Conservation (phyloP, 2,888 invertebrate species). For the Cheiracanthium punctorium region DNA sequence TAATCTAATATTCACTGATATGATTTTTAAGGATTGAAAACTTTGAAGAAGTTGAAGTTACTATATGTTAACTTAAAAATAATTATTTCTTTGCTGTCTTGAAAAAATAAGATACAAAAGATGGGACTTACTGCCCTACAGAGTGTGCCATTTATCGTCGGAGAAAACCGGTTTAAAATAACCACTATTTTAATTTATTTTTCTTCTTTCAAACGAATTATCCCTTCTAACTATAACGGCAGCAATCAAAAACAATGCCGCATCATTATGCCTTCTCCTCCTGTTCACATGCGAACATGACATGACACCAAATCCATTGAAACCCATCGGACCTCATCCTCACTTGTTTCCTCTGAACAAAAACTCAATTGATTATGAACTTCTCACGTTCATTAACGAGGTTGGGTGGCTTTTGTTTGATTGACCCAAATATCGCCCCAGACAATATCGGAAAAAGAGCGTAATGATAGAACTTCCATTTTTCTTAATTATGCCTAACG, state of each 20-base stretch:
- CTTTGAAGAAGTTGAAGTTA: no score
- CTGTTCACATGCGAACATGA: background rate
- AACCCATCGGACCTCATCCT: conserved; percentile 10
- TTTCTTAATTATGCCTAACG: conserved; percentile 8
- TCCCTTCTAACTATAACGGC: background rate
- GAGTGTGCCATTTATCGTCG: no score
- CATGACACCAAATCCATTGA: conserved; percentile 27
- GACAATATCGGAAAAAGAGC: background rate
- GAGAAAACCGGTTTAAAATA: no score
- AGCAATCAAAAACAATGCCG: background rate
- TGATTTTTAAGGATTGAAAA: no score
- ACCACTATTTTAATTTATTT: no score
- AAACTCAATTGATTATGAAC: background rate
- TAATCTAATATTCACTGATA: no score
- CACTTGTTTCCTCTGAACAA: background rate
- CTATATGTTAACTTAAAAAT: no score
- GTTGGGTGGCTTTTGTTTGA: background rate
- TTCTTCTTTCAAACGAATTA: background rate
- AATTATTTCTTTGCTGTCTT: no score
- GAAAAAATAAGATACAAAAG: no score
- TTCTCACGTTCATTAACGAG: conserved; percentile 13
- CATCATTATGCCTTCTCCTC: background rate
- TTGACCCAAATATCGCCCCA: conserved; percentile 3
- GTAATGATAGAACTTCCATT: background rate
- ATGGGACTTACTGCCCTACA: no score